phyloP scores from a whole-genome alignment of 2,113 vertebrate genomes.

The Elephantulus edwardii region DNA sequence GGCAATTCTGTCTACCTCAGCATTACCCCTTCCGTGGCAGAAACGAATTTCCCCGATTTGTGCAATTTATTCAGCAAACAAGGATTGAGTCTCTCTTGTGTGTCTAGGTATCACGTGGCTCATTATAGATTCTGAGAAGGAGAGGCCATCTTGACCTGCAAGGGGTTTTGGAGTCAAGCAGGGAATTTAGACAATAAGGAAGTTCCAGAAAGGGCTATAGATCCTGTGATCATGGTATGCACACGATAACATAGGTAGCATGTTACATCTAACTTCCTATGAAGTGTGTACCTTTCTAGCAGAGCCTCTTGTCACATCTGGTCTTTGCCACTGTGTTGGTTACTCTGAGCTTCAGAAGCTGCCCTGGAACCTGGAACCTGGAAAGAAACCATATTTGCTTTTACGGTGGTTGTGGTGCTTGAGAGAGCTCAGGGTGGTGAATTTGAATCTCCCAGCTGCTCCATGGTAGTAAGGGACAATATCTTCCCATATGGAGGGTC shows the following conservation, averaged over 20 bases:
- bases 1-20: slow-evolving; percentile 72
- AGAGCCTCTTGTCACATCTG: background rate
- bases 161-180: background rate
- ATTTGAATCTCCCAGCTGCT: too few relatives aligned
- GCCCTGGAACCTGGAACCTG: background rate
- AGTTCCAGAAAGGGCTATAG: background rate
- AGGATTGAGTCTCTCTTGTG: slow-evolving; percentile 10
- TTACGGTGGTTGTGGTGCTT: background rate
- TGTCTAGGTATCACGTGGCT: slow-evolving; percentile 30
- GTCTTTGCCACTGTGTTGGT: background rate
- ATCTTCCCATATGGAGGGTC: too few relatives aligned
- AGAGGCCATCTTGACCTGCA: slow-evolving; percentile 37
- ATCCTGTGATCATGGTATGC: background rate
- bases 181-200: slow-evolving; percentile 31
- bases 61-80: slow-evolving; percentile 63
- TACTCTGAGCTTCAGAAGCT: slow-evolving; percentile 32
- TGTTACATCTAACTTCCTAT: background rate
- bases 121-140: slow-evolving; percentile 57
- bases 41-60: slow-evolving; percentile 63
- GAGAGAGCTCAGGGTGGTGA: too few relatives aligned
- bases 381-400: slow-evolving; percentile 12
- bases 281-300: background rate
- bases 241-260: background rate
- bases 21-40: slow-evolving; percentile 41
- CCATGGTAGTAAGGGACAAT: too few relatives aligned